Evolutionary conservation across 2,888 invertebrate genomes (phyloP).

Genomic region (Frankliniella intonsa): DNA sequence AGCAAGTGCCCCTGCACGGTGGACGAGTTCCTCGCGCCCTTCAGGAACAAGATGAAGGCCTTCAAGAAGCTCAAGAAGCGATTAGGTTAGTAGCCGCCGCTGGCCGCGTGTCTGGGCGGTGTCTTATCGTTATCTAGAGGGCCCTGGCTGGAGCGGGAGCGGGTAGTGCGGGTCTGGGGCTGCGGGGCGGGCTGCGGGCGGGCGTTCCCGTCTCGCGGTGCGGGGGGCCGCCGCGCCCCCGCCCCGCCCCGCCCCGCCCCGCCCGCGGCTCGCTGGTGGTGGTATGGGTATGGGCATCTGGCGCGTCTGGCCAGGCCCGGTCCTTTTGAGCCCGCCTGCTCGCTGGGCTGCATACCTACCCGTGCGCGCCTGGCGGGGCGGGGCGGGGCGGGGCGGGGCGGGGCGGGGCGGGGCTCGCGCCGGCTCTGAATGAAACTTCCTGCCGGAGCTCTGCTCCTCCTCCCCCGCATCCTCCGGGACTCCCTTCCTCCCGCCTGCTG

Average conservation of each 20-base stretch:
- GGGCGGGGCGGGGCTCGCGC: no score
- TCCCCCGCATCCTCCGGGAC: not conserved
- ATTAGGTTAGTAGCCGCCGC: constrained; percentile 61
- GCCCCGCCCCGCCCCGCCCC: not conserved
- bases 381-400: no score
- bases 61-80: constrained; percentile 83
- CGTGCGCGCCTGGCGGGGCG: no score
- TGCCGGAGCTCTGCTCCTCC: not conserved
- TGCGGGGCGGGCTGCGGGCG: no score
- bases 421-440: not conserved
- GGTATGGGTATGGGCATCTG: no score
- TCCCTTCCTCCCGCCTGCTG: not conserved
- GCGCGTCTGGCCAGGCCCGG: no score
- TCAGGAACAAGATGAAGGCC: constrained; percentile 76
- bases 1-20: constrained; percentile 37
- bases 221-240: not conserved
- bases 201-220: no score
- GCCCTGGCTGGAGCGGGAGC: not conserved
- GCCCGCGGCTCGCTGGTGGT: no score
- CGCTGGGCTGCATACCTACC: not conserved
- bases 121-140: no score
- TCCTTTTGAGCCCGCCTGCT: no score
- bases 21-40: constrained; percentile 50
- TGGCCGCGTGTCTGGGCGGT: no score
- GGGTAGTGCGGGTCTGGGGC: not conserved